Evolutionary conservation across 2,888 invertebrate species (phyloP).

Genomic region (Nemotelus pantherinus): DNA sequence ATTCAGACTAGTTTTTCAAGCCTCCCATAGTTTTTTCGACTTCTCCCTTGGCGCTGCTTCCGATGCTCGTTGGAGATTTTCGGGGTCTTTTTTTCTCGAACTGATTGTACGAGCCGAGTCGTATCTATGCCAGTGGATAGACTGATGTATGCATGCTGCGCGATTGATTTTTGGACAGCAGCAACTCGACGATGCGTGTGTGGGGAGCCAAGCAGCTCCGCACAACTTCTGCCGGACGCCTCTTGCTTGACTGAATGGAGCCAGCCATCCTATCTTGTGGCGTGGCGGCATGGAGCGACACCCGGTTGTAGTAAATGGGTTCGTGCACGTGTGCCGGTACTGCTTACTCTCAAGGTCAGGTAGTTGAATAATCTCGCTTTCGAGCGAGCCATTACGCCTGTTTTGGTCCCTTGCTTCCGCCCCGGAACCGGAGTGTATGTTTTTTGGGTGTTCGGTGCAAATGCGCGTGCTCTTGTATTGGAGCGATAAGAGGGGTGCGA

Average conservation of each 20-base stretch:
- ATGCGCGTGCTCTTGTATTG: constrained; percentile 21
- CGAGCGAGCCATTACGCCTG: constrained; percentile 32
- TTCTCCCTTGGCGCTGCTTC: too few species aligned
- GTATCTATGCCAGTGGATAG: too few species aligned
- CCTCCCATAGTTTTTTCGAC: constrained; percentile 1
- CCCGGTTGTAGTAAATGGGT: constrained; percentile 46
- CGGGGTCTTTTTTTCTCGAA: too few species aligned
- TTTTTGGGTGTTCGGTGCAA: neutral
- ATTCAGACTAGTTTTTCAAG: constrained; percentile 12
- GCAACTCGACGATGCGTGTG: neutral
- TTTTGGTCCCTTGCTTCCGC: constrained; percentile 2
- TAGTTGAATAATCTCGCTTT: constrained; percentile 37
- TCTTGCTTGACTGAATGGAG: constrained; percentile 8
- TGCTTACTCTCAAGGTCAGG: constrained; percentile 50
- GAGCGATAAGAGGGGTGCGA: neutral
- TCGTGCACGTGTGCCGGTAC: constrained; percentile 45
- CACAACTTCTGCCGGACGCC: neutral
- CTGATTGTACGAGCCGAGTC: too few species aligned
- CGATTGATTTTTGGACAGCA: neutral
- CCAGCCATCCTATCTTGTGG: neutral
- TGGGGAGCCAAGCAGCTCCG: neutral
- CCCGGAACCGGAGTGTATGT: neutral
- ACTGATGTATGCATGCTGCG: neutral
- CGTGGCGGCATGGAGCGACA: neutral
- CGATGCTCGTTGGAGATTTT: too few species aligned